These are phyloP conservation scores for Thereva nobilitata DNA, from an alignment of 2,888 invertebrate genomes.

Conservation along the genomic window DNA sequence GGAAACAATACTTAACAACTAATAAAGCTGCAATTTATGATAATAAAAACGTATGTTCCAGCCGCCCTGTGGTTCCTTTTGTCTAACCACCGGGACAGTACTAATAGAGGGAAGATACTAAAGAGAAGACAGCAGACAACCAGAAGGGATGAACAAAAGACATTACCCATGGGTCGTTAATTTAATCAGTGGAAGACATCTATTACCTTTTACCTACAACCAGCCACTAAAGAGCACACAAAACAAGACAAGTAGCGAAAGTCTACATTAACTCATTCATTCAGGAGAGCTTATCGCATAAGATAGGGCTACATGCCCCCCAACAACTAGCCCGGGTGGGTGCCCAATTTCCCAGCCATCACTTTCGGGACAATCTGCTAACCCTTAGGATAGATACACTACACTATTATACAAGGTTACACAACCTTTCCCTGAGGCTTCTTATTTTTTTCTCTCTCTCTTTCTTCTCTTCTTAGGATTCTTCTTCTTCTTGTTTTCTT, in stretches of 20 bases:
- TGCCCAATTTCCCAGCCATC: constrained; percentile 28
- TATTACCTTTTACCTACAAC: constrained; percentile 26
- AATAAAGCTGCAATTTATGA: too few species aligned
- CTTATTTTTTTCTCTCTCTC: constrained; percentile 13
- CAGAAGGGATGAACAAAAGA: not conserved
- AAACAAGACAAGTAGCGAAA: constrained; percentile 15
- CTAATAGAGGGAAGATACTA: too few species aligned
- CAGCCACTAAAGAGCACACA: constrained; percentile 5
- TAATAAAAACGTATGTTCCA: too few species aligned
- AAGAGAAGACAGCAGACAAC: too few species aligned
- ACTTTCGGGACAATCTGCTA: constrained; percentile 16
- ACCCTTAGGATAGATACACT: constrained; percentile 4
- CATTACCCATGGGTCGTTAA: constrained; percentile 39
- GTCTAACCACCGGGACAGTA: too few species aligned
- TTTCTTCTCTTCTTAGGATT: too few species aligned
- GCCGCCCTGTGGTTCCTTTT: too few species aligned
- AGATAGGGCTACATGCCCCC: not conserved
- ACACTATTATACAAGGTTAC: constrained; percentile 6
- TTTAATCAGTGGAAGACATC: constrained; percentile 38
- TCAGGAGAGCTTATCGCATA: constrained; percentile 30
- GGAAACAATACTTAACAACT: too few species aligned
- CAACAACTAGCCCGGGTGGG: not conserved
- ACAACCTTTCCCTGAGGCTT: constrained; percentile 2
- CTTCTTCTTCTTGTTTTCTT: too few species aligned
- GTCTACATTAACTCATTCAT: constrained; percentile 35